Conservation (phyloP, 2,888 invertebrate species). For the Proisotoma minuta region DNA sequence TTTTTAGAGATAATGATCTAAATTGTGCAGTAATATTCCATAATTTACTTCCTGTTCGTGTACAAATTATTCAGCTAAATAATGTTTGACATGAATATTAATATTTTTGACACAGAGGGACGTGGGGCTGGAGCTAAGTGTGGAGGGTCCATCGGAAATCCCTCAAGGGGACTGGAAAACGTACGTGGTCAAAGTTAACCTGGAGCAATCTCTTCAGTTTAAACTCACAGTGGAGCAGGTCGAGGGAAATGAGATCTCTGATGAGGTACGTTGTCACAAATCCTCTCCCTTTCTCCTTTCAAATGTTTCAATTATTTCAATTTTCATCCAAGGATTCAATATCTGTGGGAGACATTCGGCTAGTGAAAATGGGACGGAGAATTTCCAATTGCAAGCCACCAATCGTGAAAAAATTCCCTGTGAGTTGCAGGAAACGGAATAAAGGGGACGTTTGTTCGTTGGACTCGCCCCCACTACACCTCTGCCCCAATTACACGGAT, state of each 20-base stretch:
- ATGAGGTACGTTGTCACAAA: slow-evolving; percentile 24
- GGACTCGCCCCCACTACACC: slow-evolving; percentile 35
- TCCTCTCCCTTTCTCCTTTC: not conserved
- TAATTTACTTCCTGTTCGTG: no score
- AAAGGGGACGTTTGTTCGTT: slow-evolving; percentile 41
- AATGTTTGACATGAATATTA: no score
- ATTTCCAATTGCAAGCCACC: slow-evolving; percentile 32
- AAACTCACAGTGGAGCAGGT: slow-evolving; percentile 31
- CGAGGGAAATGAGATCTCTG: slow-evolving; percentile 33
- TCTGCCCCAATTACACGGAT: slow-evolving; percentile 16
- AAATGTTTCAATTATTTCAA: not conserved
- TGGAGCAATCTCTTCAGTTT: slow-evolving; percentile 29
- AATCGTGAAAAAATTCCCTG: slow-evolving; percentile 32
- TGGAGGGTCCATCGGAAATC: slow-evolving; percentile 33
- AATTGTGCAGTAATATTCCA: no score
- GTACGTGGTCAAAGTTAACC: slow-evolving; percentile 31
- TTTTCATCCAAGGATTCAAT: slow-evolving; percentile 29
- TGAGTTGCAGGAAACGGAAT: slow-evolving; percentile 33
- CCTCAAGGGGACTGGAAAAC: slow-evolving; percentile 38
- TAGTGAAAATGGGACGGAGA: slow-evolving; percentile 28
- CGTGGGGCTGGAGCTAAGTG: slow-evolving; percentile 14
- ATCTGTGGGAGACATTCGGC: slow-evolving; percentile 39
- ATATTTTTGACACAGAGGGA: not conserved
- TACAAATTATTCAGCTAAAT: no score
- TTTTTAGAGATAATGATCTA: no score